Evolutionary conservation across 2,113 vertebrate genomes (phyloP), one percentile per base, ranked within the genome.

Genomic region (Todiramphus chloris): DNA sequence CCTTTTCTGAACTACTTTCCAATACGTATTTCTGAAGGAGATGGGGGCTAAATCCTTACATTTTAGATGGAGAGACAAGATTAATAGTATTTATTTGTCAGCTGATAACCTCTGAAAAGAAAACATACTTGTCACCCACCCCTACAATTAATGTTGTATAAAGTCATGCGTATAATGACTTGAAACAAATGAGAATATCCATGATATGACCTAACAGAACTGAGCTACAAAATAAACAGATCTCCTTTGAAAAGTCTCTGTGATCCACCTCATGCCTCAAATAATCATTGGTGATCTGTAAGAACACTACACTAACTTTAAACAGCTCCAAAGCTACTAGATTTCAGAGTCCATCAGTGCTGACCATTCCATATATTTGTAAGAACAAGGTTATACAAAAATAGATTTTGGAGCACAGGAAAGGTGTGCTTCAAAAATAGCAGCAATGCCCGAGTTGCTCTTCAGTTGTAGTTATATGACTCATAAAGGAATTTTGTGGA

Each of bases 61-160:
- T 79, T 21, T 60, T 64, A 85, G 77, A 69, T 73, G 31, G 51
- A 74, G 72, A 89, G 27, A 27, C 43, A 60, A 90, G 81, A 95
- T 91, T 87, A 91, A 88, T 95, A 25, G 63, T 87, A 46, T 50
- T 89, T 96, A 83, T 95, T 94, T 86, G 30, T 90, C 91, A 88
- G 78, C 84, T 94, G 93, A 88, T 90, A 95, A 76, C 70, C 59
- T 80, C 75, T 80, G 63, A 77, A 90, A 91, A 81, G 68, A 77
- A 90, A 91, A 81, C 17, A 3, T 90, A 72, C 88, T 90, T 97
- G 73, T 93, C 89, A 83, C 51, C 70, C 70, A 75, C 59, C 46
- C 63, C 70, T 86, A 23, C 79, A 90, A 56, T 94, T 67, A 76
- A 31, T 93, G 78, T 24, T 81, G 27, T 83, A 56, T 72, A 89